These are phyloP conservation scores for Toxotes lorentzi DNA, from an alignment of 2,797 vertebrate species.

Conservation along the genomic window DNA sequence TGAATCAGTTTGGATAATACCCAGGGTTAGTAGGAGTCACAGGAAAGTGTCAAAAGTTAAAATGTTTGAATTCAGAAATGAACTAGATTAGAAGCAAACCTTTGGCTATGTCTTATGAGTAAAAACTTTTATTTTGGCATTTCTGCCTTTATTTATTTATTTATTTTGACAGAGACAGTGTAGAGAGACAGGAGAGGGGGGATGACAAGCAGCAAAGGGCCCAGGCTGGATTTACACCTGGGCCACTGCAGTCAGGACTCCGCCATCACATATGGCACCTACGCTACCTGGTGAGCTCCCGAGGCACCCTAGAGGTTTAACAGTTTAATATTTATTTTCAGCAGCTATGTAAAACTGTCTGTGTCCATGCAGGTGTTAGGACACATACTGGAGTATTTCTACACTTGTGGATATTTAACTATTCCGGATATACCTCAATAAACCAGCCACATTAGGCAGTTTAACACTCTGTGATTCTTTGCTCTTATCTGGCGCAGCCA, in stretches of 20 bases:
- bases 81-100: neutral
- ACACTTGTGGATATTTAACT: conserved; percentile 19
- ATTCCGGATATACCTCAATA: neutral
- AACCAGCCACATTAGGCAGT: conserved; percentile 32
- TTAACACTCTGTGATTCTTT: conserved; percentile 50
- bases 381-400: neutral
- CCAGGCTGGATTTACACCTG: no score
- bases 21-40: neutral
- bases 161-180: no score
- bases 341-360: neutral
- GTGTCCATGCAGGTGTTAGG: neutral
- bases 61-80: conserved; percentile 8
- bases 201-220: no score
- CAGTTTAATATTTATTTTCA: neutral
- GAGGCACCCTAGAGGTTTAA: neutral
- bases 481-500: conserved; percentile 66
- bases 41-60: conserved; percentile 7
- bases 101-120: neutral
- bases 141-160: no score
- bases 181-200: no score
- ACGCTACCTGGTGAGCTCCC: no score
- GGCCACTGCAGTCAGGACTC: no score
- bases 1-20: conserved; percentile 14
- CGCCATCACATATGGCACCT: no score
- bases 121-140: no score